Conservation (phyloP, 2,113 vertebrate genomes). For the Panthera uncia region DNA sequence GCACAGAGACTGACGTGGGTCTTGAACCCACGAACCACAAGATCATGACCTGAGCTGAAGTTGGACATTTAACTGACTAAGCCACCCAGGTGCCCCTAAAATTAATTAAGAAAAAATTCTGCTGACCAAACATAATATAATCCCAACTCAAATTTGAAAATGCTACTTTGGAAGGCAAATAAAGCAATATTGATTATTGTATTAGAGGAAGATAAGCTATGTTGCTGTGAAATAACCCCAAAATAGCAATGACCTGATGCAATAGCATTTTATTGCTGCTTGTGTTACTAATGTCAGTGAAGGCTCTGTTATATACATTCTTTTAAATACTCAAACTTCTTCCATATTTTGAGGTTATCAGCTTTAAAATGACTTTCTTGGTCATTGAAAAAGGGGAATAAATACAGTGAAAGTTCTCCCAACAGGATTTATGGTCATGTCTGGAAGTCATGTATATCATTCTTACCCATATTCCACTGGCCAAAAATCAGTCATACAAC, state of each 20-base stretch:
- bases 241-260: not conserved
- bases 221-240: not conserved
- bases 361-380: not conserved
- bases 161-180: not conserved
- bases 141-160: not conserved
- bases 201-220: not conserved
- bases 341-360: not conserved
- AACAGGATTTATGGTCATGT: not conserved
- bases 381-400: not conserved
- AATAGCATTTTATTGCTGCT: not conserved
- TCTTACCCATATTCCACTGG: not conserved
- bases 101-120: not conserved
- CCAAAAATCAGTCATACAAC: not conserved
- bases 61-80: no score
- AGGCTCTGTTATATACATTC: not conserved
- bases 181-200: not conserved
- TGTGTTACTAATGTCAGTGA: not conserved
- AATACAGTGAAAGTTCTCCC: not conserved
- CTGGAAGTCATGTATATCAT: not conserved
- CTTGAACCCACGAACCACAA: no score
- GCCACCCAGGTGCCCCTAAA: no score
- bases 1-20: no score
- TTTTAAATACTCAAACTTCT: not conserved
- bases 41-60: no score
- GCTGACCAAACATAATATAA: not conserved